phyloP scores from a whole-genome alignment of 2,113 vertebrate genomes.

The Solea senegalensis region DNA sequence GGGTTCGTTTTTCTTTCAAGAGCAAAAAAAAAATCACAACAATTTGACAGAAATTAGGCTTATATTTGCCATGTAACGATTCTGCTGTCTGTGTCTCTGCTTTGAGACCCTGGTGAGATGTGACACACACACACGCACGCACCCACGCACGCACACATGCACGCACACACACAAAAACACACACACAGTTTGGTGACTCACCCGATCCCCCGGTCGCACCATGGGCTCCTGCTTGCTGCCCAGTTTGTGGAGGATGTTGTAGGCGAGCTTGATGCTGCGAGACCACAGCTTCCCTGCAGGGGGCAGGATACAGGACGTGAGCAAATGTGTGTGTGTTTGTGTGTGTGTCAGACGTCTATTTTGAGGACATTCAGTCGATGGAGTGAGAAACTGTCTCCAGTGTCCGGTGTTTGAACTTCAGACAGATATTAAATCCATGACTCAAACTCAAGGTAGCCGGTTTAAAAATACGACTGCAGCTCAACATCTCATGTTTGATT shows the following conservation, averaged over 20 bases:
- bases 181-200: constrained; percentile 74
- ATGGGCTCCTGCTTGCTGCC: constrained; percentile 99
- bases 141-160: too few relatives aligned
- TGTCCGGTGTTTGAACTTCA: not conserved
- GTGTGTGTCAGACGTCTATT: constrained; percentile 31
- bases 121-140: too few relatives aligned
- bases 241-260: constrained; percentile 98
- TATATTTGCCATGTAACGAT: too few relatives aligned
- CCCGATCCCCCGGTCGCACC: constrained; percentile 96
- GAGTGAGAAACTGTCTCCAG: not conserved
- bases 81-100: too few relatives aligned
- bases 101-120: too few relatives aligned
- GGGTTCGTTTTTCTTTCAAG: too few relatives aligned
- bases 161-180: too few relatives aligned
- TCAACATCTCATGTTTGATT: too few relatives aligned
- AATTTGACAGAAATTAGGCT: too few relatives aligned
- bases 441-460: not conserved
- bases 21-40: too few relatives aligned
- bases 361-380: constrained; percentile 7
- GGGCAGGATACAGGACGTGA: constrained; percentile 48
- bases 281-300: constrained; percentile 96
- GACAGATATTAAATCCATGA: not conserved
- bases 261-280: constrained; percentile 98
- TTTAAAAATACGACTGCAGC: too few relatives aligned
- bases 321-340: constrained; percentile 9